Evolutionary conservation across 2,888 invertebrate species (phyloP), one percentile per base, ranked within the genome.

Genomic region (Zygaena filipendulae): DNA sequence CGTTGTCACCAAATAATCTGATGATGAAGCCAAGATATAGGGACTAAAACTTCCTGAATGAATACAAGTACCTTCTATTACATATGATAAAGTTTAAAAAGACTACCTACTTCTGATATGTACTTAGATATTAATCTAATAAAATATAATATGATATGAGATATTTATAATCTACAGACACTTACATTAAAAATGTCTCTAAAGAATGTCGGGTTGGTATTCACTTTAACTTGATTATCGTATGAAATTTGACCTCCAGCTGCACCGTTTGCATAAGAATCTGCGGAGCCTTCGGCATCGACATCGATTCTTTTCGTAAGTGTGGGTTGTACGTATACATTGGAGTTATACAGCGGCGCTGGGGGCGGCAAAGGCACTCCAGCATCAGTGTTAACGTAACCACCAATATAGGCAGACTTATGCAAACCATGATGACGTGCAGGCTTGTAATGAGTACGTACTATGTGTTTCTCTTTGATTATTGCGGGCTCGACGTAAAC

Each of bases 101-200:
- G n/a, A n/a, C n/a, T n/a, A n/a, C n/a, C n/a, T n/a, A n/a, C n/a
- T n/a, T n/a, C n/a, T n/a, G n/a, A n/a, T n/a, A n/a, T n/a, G n/a
- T n/a, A n/a, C n/a, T n/a, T n/a, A n/a, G n/a, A n/a, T n/a, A n/a
- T n/a, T n/a, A n/a, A n/a, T n/a, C n/a, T n/a, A n/a, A n/a, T n/a
- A n/a, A n/a, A n/a, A n/a, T n/a, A n/a, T n/a, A n/a, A n/a, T n/a
- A n/a, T n/a, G n/a, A n/a, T n/a, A n/a, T n/a, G n/a, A n/a, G n/a
- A n/a, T n/a, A n/a, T n/a, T n/a, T n/a, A n/a, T n/a, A n/a, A n/a
- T n/a, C n/a, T n/a, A n/a, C n/a, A n/a, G n/a, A n/a, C n/a, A 72
- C 83, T 80, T 53, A 86, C 87, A 51, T 86, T 85, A 39, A 87
- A 85, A 33, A 86, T 83, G 44, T 86, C 85, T 22, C 81, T 74